Conservation (phyloP, 2,888 invertebrate genomes). For the Philonicus albiceps region DNA sequence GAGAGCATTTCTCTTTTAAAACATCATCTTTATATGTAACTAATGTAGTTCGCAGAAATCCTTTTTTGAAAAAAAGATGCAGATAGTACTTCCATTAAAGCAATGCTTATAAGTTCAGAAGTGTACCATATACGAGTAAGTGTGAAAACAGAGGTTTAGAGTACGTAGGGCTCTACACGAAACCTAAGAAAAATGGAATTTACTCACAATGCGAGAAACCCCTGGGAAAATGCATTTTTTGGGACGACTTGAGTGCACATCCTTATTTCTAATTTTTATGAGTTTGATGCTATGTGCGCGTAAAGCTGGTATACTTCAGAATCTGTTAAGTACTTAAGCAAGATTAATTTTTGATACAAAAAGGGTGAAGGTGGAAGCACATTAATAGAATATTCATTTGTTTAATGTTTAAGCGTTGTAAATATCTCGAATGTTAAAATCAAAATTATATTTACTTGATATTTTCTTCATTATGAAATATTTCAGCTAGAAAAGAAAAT, state of each 20-base stretch:
- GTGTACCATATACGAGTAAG: too few species aligned
- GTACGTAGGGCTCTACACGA: constrained; percentile 16
- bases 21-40: background rate
- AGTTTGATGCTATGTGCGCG: background rate
- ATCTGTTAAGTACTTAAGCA: constrained; percentile 19
- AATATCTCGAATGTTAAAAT: background rate
- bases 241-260: background rate
- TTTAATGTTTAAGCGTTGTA: background rate
- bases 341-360: constrained; percentile 4
- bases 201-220: constrained; percentile 41
- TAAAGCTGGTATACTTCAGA: background rate
- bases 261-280: background rate
- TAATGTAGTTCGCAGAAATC: background rate
- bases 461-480: too few species aligned
- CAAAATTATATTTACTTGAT: too few species aligned
- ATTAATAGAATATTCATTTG: background rate
- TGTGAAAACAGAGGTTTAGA: background rate
- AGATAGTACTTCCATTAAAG: constrained; percentile 1
- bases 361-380: background rate
- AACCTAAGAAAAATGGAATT: constrained; percentile 37
- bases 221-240: constrained; percentile 17
- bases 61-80: background rate
- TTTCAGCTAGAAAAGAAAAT: too few species aligned
- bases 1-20: background rate
- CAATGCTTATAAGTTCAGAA: background rate